Conservation (phyloP, 1,140 invertebrate genomes). For the Ceratosolen fusciceps region DNA sequence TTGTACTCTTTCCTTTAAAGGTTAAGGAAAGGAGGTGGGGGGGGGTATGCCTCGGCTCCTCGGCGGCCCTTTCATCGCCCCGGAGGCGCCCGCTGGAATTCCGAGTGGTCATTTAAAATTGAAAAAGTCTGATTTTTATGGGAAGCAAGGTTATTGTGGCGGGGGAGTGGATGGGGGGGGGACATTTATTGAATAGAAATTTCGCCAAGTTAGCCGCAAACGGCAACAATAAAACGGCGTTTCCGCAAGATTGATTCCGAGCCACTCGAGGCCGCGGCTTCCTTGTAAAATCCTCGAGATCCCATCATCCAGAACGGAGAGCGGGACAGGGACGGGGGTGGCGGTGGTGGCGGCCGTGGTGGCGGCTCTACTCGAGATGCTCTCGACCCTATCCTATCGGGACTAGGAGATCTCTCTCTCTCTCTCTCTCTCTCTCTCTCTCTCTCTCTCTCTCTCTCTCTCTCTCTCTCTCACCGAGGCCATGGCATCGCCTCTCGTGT, state of each 20-base stretch:
- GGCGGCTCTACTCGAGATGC: too few relatives aligned
- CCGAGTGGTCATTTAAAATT: constrained; percentile 15
- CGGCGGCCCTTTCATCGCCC: too few relatives aligned
- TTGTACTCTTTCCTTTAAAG: too few relatives aligned
- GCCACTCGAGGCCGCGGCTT: neutral
- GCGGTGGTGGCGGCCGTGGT: neutral
- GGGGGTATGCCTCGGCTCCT: neutral
- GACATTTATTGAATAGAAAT: constrained; percentile 7
- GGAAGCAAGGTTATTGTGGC: neutral
- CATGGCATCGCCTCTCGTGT: too few relatives aligned
- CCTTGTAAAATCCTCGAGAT: constrained; percentile 5
- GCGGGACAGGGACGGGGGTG: neutral
- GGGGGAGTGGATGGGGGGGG: neutral
- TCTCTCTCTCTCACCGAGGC: constrained; percentile 4
- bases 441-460: constrained; percentile 6
- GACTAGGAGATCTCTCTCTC: too few relatives aligned
- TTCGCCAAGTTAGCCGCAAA: neutral
- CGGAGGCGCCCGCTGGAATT: neutral
- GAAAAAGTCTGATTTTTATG: constrained; percentile 10
- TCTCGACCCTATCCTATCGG: too few relatives aligned
- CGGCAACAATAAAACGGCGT: constrained; percentile 14
- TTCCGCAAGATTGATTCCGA: constrained; percentile 24
- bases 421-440: too few relatives aligned
- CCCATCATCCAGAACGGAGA: neutral
- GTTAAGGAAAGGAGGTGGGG: neutral